Percentiles rank a stretch among this genome's conserved stretches.
Conservation (phyloP, 2,113 vertebrate genomes). For the Channa maculata region DNA sequence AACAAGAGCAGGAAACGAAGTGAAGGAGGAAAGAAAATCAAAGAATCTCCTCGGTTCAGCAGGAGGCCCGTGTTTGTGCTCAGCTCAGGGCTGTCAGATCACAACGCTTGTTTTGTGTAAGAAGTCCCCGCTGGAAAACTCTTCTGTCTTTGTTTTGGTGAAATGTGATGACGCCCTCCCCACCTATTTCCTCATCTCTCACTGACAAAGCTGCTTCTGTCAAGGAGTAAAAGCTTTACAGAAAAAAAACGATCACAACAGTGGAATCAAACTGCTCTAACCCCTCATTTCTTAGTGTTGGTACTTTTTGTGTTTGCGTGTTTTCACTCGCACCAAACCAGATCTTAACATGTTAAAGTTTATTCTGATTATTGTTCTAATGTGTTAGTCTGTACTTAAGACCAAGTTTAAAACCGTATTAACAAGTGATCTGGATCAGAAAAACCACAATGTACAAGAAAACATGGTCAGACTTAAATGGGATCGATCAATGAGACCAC, state of each 20-base stretch:
- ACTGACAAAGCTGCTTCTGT: conserved; percentile 4
- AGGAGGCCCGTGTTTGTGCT: conserved; percentile 6
- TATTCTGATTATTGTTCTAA: too few species aligned
- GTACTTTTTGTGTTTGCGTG: too few species aligned
- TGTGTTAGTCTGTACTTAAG: too few species aligned
- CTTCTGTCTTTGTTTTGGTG: conserved; percentile 26
- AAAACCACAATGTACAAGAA: neutral
- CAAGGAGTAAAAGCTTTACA: neutral
- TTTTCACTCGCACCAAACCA: too few species aligned
- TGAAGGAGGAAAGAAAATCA: conserved; percentile 17
- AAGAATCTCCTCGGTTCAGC: neutral
- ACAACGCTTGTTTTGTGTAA: neutral
- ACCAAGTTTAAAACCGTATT: too few species aligned
- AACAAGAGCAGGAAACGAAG: conserved; percentile 19
- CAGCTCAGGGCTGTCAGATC: conserved; percentile 23
- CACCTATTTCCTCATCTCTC: neutral
- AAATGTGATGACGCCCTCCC: neutral
- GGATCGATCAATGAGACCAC: too few species aligned
- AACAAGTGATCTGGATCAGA: too few species aligned
- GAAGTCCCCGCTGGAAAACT: conserved; percentile 28
- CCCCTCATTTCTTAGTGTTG: too few species aligned
- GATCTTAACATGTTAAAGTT: too few species aligned
- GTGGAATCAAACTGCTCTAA: neutral
- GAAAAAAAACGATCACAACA: neutral
- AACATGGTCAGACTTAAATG: too few species aligned